A percentile compares a stretch with the other conserved stretches of the same genome.
Conservation (phyloP, 2,797 vertebrate species). For the Alosa sapidissima region DNA sequence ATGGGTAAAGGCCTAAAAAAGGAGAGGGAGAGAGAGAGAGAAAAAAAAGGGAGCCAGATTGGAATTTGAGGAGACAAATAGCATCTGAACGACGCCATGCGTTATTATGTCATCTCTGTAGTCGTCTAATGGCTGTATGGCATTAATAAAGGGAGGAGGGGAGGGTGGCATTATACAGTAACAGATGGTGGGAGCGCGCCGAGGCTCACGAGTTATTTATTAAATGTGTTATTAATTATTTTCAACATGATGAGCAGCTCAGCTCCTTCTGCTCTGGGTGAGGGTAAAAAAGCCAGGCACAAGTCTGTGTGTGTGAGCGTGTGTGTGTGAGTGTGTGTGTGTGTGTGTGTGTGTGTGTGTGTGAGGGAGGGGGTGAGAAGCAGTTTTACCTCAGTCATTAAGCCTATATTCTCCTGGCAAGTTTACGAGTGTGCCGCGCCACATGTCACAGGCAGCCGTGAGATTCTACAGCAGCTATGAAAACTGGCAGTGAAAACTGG, state of each 20-base stretch:
- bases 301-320: conserved; percentile 29
- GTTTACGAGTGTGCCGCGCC: not conserved
- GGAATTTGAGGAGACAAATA: conserved; percentile 76
- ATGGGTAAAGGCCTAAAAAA: not conserved
- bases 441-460: not conserved
- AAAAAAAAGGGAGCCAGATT: conserved; percentile 64
- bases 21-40: conserved; percentile 31
- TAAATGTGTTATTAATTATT: conserved; percentile 84
- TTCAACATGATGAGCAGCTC: conserved; percentile 76
- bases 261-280: conserved; percentile 68
- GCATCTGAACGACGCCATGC: conserved; percentile 74
- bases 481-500: not conserved
- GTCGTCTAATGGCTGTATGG: conserved; percentile 74
- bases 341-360: conserved; percentile 6
- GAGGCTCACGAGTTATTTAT: conserved; percentile 80
- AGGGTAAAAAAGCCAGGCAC: conserved; percentile 52
- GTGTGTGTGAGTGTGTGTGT: not conserved
- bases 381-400: conserved; percentile 61
- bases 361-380: not conserved
- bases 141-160: conserved; percentile 69
- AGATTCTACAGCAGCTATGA: not conserved
- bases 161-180: conserved; percentile 68
- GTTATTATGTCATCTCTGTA: conserved; percentile 76
- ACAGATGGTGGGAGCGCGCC: conserved; percentile 78
- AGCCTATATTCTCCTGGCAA: conserved; percentile 44